Evolutionary conservation across 2,113 vertebrate genomes (phyloP), one percentile per base, ranked within the genome.

Genomic region (Thunnus thynnus): DNA sequence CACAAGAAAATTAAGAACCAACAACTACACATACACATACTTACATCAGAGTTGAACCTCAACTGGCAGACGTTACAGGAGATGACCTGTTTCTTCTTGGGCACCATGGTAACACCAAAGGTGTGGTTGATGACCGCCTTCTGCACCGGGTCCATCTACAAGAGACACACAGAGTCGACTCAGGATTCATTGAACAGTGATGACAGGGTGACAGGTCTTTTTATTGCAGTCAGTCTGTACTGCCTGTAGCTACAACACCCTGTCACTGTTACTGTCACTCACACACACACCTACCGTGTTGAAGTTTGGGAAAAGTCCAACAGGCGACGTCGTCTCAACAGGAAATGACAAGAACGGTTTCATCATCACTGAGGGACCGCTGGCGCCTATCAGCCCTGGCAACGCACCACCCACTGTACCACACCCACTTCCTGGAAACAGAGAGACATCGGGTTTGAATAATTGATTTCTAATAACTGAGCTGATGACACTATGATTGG

Each of bases 101-200:
- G 96, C 73, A 96, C 96, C 94, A 98, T 94, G 71, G 97, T 97
- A 52, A 99, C 97, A 60, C 98, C 98, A 93, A 99, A 99, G 0
- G 98, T 99, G 93, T 99, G 98, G 93, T 99, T 99, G 94, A 99
- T 98, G 56, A 99, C 97, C 22, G 98, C 98, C 91, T 99, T 99
- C 95, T 99, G 98, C 88, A 99, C 98, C 22, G 98, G 98, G 94
- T 99, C 98, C 98, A 99, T 99, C 98, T 99, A 94, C 36, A 67
- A 46, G 70, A 69, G 25, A 86, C 48, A 67, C n/a, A 61, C 18
- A 84, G 46, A 84, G 44, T 12, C 32, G 48, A 55, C 66, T 65
- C 46, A 14, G 69, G 30, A 47, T 13, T 30, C 16, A 47, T 13
- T 3, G 3, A 72, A 22, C 50, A 36, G 17, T 14, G 71, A 60